Base-by-base conservation (phyloP, 1,140 invertebrate genomes). In the Scaptomyza pallida region DNA sequence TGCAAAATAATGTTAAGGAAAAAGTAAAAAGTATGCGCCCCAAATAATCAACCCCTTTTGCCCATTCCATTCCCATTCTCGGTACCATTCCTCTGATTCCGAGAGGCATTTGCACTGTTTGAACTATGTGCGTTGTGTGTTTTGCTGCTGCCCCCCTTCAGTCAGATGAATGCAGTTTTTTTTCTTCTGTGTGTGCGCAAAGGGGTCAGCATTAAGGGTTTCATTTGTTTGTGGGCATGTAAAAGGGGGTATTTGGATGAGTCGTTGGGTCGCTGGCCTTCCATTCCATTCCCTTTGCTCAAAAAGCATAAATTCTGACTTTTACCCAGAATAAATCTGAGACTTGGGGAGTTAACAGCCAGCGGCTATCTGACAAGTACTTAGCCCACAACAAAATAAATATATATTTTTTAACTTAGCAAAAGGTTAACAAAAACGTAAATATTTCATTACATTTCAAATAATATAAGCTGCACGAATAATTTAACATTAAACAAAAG, bases 1-100 rank as follows among this genome's bases (percentile, higher is more conserved):
- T 86, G 81, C 82, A 86, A 86, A 86, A 86, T 86, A 88, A 86
- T 86, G 81, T 86, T 86, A 72, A 86, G 81, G 82, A 86, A 86
- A 86, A 48, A 65, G 81, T 63, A 70, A 45, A 83, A 83, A 83
- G 80, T 83, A 71, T 75, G 61, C 80, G 62, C 67, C 67, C 64
- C 72, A 83, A 85, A 80, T 85, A 85, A 72, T 37, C 33, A 33
- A 52, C 48, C 23, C 15, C 0, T 4, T 15, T n/a, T n/a, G n/a
- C 9, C 33, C 52, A 47, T 48, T 0, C 59, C 41, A 45, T 30
- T 47, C 33, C 30, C 17, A 43, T 30, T 35, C 35, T 55, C 51
- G 26, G 50, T 56, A 16, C 75, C 69, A 50, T 45, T 73, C 45
- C 47, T n/a, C n/a, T 57, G 72, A 61, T 81, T 74, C 78, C 78